Conservation (phyloP, 1,140 invertebrate genomes). For the Physella acuta region DNA sequence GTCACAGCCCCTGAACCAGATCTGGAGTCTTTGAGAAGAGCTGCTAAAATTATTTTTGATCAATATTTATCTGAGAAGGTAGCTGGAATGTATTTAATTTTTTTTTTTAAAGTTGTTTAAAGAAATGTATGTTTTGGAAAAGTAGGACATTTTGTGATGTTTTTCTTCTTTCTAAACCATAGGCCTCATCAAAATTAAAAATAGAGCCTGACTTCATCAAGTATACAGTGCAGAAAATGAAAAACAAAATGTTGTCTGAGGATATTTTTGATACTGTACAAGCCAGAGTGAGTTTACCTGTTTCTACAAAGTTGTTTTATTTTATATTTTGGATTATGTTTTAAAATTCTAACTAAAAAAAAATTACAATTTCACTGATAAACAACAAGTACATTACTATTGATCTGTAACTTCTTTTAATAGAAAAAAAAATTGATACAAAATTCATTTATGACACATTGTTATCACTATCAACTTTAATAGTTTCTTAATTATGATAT, state of each 20-base stretch:
- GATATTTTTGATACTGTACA: slow-evolving; percentile 89
- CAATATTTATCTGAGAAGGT: slow-evolving; percentile 80
- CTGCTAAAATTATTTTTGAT: slow-evolving; percentile 78
- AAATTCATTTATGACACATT: no score
- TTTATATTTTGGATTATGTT: no score
- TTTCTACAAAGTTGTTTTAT: no score
- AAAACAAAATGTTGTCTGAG: slow-evolving; percentile 64
- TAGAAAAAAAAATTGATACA: no score
- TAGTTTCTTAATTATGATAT: not conserved
- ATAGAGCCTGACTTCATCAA: slow-evolving; percentile 71
- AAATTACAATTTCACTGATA: no score
- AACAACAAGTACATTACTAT: no score
- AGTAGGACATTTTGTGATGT: no score
- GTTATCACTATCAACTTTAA: no score
- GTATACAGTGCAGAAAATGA: slow-evolving; percentile 69
- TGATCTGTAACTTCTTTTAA: no score
- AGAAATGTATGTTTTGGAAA: not conserved
- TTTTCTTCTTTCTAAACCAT: slow-evolving; percentile 32
- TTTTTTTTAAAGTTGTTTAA: not conserved
- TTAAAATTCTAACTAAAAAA: no score
- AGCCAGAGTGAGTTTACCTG: slow-evolving; percentile 59
- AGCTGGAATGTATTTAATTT: slow-evolving; percentile 17
- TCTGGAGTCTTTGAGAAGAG: slow-evolving; percentile 71
- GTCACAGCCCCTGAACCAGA: slow-evolving; percentile 47
- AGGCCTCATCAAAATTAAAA: slow-evolving; percentile 69